Conservation (phyloP, 2,113 vertebrate species). For the Chloroceryle aenea region DNA sequence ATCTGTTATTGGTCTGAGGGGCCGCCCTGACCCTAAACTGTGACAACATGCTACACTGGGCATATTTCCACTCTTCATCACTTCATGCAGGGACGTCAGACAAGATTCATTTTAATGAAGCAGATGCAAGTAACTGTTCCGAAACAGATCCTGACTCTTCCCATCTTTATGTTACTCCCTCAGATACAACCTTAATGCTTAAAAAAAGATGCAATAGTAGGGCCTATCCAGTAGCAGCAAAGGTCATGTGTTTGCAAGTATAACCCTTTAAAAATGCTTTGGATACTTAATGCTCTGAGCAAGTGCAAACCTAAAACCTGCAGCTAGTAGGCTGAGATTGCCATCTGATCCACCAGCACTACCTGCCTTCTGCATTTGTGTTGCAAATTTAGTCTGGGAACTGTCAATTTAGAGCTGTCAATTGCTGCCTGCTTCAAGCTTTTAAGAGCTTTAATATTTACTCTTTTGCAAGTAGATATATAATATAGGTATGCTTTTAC, state of each 20-base stretch:
- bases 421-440: background rate
- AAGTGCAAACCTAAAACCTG: conserved; percentile 34
- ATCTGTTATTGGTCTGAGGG: too few species aligned
- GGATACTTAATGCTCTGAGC: conserved; percentile 13
- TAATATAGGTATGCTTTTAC: background rate
- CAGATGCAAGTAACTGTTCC: background rate
- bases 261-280: background rate
- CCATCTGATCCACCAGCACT: background rate
- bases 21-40: too few species aligned
- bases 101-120: background rate
- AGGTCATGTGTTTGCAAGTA: background rate
- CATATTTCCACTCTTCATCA: background rate
- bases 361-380: background rate
- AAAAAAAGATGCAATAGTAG: background rate
- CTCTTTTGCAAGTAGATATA: background rate
- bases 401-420: background rate
- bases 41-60: too few species aligned
- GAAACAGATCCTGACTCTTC: background rate
- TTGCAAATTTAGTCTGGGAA: background rate
- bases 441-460: background rate
- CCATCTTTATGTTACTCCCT: background rate
- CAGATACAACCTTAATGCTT: background rate
- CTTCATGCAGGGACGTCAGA: background rate
- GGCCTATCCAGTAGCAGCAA: background rate
- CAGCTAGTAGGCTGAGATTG: background rate